Conservation (phyloP, 2,113 vertebrate genomes). For the Passer montanus region DNA sequence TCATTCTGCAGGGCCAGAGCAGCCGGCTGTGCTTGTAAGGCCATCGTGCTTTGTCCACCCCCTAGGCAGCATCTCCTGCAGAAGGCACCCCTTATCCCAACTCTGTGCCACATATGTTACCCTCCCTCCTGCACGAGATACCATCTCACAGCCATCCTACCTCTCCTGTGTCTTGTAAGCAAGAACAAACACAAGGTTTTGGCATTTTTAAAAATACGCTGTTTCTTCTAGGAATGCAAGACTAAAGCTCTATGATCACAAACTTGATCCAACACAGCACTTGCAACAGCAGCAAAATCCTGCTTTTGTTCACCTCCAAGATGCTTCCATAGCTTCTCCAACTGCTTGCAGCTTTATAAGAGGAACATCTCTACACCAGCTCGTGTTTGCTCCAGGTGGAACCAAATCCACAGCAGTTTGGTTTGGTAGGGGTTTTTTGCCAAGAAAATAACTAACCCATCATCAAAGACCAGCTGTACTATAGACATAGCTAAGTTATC, state of each 20-base stretch:
- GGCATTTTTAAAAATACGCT: neutral
- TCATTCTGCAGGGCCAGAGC: neutral
- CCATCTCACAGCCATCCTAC: rapidly evolving
- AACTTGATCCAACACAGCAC: neutral
- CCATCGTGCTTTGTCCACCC: rapidly evolving
- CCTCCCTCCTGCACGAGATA: neutral
- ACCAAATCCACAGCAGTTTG: neutral
- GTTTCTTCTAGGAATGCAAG: rapidly evolving
- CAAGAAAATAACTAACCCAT: neutral
- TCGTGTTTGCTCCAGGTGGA: neutral
- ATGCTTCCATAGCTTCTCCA: neutral
- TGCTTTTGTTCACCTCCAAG: neutral
- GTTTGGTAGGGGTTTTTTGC: rapidly evolving
- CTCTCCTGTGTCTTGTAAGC: neutral
- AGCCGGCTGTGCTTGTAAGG: rapidly evolving
- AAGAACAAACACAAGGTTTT: neutral
- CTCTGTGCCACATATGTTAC: neutral
- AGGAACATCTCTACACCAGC: neutral
- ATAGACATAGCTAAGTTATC: neutral
- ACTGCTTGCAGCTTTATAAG: neutral
- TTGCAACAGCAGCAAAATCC: neutral
- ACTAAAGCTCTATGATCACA: neutral
- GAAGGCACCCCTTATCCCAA: neutral
- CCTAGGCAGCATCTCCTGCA: neutral
- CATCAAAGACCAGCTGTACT: no score